Conservation (phyloP, 2,113 vertebrate genomes). For the Festucalex cinctus region DNA sequence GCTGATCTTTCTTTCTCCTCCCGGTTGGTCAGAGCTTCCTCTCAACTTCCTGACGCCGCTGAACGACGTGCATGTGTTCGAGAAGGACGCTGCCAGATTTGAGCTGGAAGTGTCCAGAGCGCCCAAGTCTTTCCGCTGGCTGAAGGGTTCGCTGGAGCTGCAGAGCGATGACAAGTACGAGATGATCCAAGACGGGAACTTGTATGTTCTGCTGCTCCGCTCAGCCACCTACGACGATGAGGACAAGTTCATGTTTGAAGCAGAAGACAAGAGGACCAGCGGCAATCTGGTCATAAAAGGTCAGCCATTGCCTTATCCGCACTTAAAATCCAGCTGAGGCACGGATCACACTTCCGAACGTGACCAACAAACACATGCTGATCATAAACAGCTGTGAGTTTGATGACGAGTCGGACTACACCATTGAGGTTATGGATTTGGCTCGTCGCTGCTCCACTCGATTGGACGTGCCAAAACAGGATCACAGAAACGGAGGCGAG, state of each 20-base stretch:
- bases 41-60: constrained; percentile 89
- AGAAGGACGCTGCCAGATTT: constrained; percentile 93
- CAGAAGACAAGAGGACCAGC: constrained; percentile 88
- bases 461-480: background rate
- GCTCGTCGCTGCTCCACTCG: background rate
- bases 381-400: constrained; percentile 93
- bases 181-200: constrained; percentile 80
- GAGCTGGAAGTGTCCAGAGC: constrained; percentile 91
- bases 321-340: no score
- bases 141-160: constrained; percentile 90
- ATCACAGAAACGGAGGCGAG: background rate
- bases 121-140: constrained; percentile 87
- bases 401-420: constrained; percentile 92
- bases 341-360: no score
- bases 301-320: constrained; percentile 26
- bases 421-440: constrained; percentile 75
- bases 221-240: constrained; percentile 90
- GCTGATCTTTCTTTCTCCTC: background rate
- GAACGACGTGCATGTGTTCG: constrained; percentile 88
- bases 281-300: constrained; percentile 92
- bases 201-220: constrained; percentile 80
- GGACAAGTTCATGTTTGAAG: constrained; percentile 94
- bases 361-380: constrained; percentile 83
- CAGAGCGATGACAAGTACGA: constrained; percentile 80
- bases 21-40: constrained; percentile 79